phyloP scores from a whole-genome alignment of 2,113 vertebrate genomes.

The Petrocephalus zakoni region DNA sequence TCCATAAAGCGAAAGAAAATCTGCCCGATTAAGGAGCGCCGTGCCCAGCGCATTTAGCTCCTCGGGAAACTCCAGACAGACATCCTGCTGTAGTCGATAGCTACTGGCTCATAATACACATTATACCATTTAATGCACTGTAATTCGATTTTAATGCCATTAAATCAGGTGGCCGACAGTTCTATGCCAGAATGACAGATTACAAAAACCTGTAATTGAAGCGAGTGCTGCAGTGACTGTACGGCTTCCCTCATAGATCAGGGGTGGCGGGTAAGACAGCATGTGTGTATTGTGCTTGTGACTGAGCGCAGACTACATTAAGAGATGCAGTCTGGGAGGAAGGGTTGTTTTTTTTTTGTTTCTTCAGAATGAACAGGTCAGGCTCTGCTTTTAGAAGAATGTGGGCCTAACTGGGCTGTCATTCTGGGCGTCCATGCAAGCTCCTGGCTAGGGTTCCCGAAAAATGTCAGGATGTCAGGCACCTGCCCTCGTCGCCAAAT shows the following conservation, averaged over 20 bases:
- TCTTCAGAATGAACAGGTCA: background rate
- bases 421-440: background rate
- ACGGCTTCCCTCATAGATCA: background rate
- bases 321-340: background rate
- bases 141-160: conserved; percentile 62
- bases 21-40: conserved; percentile 40
- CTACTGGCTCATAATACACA: conserved; percentile 41
- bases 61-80: conserved; percentile 43
- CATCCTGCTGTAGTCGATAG: conserved; percentile 37
- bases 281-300: background rate
- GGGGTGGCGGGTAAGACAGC: background rate
- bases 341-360: background rate
- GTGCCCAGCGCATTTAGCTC: conserved; percentile 34
- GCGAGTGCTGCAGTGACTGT: conserved; percentile 23
- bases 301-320: background rate
- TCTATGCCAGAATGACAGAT: conserved; percentile 41
- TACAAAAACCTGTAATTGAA: conserved; percentile 36
- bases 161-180: conserved; percentile 52
- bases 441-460: background rate
- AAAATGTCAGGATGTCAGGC: background rate
- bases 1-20: conserved; percentile 46
- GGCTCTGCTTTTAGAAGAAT: background rate
- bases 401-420: background rate
- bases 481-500: background rate
- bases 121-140: conserved; percentile 52